Percentiles rank a stretch among this genome's conserved stretches.
These are phyloP conservation scores for Latrodectus geometricus DNA, from an alignment of 1,140 invertebrate species.

Conservation along the genomic window DNA sequence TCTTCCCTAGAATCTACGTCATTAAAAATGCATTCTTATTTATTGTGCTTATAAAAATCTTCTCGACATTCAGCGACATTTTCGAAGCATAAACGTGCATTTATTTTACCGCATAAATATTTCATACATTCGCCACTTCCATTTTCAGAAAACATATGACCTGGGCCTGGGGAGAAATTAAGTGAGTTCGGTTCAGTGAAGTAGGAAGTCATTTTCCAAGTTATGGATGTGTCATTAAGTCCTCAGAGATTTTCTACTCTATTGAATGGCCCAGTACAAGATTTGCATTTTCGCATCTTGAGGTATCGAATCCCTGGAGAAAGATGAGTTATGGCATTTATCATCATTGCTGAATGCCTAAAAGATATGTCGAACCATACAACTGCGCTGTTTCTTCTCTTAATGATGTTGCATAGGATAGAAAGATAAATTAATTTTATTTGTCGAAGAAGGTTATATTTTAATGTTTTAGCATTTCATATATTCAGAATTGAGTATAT, in stretches of 20 bases:
- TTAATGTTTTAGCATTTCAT: too few species aligned
- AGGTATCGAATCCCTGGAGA: not conserved
- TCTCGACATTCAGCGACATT: not conserved
- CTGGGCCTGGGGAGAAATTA: conserved; percentile 27
- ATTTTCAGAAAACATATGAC: conserved; percentile 1
- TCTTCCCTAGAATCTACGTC: too few species aligned
- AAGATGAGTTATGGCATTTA: conserved; percentile 36
- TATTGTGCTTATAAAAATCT: too few species aligned
- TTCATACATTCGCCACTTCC: conserved; percentile 24
- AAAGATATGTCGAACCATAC: too few species aligned
- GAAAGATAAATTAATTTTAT: too few species aligned
- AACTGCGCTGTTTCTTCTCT: too few species aligned
- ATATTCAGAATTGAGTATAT: too few species aligned
- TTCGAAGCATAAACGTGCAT: conserved; percentile 18
- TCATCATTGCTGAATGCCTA: conserved; percentile 12
- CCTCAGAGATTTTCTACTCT: conserved; percentile 26
- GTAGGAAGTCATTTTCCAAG: conserved; percentile 9
- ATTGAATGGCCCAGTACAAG: not conserved
- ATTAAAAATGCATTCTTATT: too few species aligned
- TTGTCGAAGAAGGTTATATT: too few species aligned
- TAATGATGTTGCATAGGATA: too few species aligned
- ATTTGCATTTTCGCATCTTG: conserved; percentile 30
- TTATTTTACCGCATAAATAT: conserved; percentile 40
- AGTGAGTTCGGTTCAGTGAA: not conserved
- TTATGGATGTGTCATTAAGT: conserved; percentile 45